These are phyloP conservation scores for Dasyprocta punctata DNA, from an alignment of 2,113 vertebrate genomes.

Conservation along the genomic window DNA sequence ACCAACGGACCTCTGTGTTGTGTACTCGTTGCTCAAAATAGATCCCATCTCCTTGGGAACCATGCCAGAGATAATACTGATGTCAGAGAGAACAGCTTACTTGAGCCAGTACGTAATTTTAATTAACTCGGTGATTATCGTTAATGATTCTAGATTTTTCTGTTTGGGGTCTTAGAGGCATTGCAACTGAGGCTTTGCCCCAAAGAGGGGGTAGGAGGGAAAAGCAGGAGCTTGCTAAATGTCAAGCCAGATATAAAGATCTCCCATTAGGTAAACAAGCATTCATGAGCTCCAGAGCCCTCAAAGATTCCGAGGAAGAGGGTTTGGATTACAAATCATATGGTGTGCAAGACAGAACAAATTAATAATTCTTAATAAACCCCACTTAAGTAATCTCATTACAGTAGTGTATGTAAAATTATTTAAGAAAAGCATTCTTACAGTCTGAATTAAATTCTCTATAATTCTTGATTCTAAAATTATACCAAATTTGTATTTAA, in stretches of 20 bases:
- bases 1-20: slow-evolving; percentile 31
- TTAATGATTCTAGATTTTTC: background rate
- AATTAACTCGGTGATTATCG: background rate
- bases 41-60: background rate
- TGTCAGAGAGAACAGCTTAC: background rate
- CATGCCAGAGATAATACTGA: accelerated
- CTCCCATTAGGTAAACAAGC: background rate
- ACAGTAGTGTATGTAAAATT: background rate
- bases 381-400: slow-evolving; percentile 5
- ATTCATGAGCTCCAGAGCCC: background rate
- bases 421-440: slow-evolving; percentile 18
- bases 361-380: background rate
- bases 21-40: slow-evolving; percentile 54
- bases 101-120: background rate
- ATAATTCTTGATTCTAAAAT: slow-evolving; percentile 73
- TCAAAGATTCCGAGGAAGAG: background rate
- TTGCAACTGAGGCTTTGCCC: background rate
- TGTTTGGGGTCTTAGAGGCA: background rate
- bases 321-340: slow-evolving; percentile 40
- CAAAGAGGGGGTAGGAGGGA: background rate
- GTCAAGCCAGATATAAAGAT: background rate
- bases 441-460: background rate
- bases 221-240: slow-evolving; percentile 10
- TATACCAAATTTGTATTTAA: slow-evolving; percentile 61
- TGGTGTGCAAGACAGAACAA: background rate